A percentile compares a stretch with the other conserved stretches of the same genome.
These are phyloP conservation scores for Gouania willdenowi DNA, from an alignment of 2,797 vertebrate genomes.

Conservation along the genomic window DNA sequence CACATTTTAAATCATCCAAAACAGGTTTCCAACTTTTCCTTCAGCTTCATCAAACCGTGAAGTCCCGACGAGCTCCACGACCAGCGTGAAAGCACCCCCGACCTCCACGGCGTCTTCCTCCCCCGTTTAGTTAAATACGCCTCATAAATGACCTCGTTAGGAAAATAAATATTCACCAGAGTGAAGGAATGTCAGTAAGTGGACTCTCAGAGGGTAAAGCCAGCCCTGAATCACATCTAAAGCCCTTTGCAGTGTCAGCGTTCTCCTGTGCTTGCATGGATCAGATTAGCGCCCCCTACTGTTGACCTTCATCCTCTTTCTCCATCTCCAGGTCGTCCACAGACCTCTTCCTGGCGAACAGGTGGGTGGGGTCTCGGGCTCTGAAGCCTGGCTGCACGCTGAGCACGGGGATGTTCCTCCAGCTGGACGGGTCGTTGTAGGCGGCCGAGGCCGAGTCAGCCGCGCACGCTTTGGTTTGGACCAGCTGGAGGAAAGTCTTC, in stretches of 20 bases:
- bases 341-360: constrained; percentile 79
- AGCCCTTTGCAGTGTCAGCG: constrained; percentile 1
- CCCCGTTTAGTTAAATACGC: constrained; percentile 40
- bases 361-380: constrained; percentile 76
- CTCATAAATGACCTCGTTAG: constrained; percentile 58
- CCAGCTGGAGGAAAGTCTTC: constrained; percentile 87
- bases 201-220: no score
- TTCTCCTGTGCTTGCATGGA: not conserved
- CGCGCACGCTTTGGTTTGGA: constrained; percentile 85
- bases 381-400: constrained; percentile 85
- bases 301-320: constrained; percentile 26
- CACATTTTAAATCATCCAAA: no score
- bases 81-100: constrained; percentile 70
- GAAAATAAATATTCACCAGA: constrained; percentile 63
- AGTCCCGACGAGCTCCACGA: constrained; percentile 49
- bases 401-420: constrained; percentile 85
- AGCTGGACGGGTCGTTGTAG: constrained; percentile 67
- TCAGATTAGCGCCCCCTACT: constrained; percentile 40
- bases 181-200: not conserved
- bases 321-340: constrained; percentile 62
- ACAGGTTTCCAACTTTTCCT: no score
- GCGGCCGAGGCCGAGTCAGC: constrained; percentile 30
- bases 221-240: constrained; percentile 5
- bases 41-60: not conserved
- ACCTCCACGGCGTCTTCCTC: not conserved